A percentile compares a stretch with the other conserved stretches of the same genome.
These are phyloP conservation scores for Drosophila kambysellisi DNA, from an alignment of 2,888 invertebrate species.

Conservation along the genomic window DNA sequence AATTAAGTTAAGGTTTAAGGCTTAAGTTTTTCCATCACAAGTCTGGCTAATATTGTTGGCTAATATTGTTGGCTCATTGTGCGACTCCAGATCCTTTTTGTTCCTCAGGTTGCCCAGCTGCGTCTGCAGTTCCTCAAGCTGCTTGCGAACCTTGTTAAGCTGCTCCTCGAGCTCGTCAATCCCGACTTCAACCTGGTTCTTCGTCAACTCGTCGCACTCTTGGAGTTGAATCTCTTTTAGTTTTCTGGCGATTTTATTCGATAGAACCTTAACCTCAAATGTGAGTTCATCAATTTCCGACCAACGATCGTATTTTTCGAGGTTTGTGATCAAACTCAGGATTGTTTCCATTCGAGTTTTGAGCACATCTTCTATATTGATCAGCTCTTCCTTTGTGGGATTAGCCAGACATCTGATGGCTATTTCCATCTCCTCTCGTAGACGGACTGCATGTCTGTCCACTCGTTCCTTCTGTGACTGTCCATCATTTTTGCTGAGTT, in stretches of 20 bases:
- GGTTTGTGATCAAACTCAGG: neutral
- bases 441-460: neutral
- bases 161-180: neutral
- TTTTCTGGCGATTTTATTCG: neutral
- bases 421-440: neutral
- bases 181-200: neutral
- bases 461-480: neutral
- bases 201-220: neutral
- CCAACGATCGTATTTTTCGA: neutral
- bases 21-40: too few relatives aligned
- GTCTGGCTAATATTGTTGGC: neutral
- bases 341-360: neutral
- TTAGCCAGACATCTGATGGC: neutral
- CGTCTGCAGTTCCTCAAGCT: neutral
- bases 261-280: neutral
- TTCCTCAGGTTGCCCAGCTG: neutral
- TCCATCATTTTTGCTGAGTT: neutral
- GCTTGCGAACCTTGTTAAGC: neutral
- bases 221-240: neutral
- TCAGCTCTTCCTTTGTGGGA: neutral
- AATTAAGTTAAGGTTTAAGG: too few relatives aligned
- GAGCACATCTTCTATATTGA: neutral
- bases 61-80: neutral
- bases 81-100: accelerated
- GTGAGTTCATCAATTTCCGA: neutral